phyloP scores from a whole-genome alignment of 1,140 invertebrate genomes.

The Drosophila serrata region DNA sequence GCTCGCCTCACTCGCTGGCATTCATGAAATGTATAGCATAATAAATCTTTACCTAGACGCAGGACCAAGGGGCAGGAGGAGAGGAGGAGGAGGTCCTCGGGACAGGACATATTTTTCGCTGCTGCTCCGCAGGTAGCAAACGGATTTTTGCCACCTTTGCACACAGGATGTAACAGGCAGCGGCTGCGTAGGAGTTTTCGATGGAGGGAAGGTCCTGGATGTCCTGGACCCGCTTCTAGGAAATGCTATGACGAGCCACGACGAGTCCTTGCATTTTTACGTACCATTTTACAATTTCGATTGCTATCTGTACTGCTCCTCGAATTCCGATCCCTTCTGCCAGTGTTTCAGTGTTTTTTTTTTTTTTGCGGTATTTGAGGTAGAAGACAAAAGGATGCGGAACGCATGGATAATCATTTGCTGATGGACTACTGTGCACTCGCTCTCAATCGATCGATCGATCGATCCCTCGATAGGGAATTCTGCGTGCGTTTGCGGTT shows the following conservation, averaged over 20 bases:
- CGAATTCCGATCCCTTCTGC: constrained; percentile 1
- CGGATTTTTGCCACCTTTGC: constrained; percentile 80
- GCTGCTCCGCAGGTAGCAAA: constrained; percentile 75
- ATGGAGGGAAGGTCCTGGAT: constrained; percentile 54
- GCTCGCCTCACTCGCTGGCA: constrained; percentile 57
- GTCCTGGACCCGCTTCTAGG: constrained; percentile 42
- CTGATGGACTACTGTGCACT: constrained; percentile 63
- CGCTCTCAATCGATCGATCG: constrained; percentile 20
- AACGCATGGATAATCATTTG: constrained; percentile 66
- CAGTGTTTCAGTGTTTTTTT: neutral
- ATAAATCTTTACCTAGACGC: constrained; percentile 78
- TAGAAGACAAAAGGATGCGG: constrained; percentile 65
- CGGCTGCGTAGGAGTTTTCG: constrained; percentile 61
- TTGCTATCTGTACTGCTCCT: constrained; percentile 58
- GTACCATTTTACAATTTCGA: constrained; percentile 81
- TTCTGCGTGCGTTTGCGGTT: constrained; percentile 44
- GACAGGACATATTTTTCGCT: constrained; percentile 63
- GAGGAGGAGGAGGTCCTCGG: neutral
- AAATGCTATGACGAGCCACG: constrained; percentile 8
- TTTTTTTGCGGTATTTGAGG: constrained; percentile 76
- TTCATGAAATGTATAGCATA: constrained; percentile 84
- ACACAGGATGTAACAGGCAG: constrained; percentile 71
- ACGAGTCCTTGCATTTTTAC: constrained; percentile 64
- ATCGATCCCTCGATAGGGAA: constrained; percentile 24
- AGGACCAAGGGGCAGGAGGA: constrained; percentile 37